Conservation (phyloP, 2,797 vertebrate species). For the Pitangus sulphuratus region DNA sequence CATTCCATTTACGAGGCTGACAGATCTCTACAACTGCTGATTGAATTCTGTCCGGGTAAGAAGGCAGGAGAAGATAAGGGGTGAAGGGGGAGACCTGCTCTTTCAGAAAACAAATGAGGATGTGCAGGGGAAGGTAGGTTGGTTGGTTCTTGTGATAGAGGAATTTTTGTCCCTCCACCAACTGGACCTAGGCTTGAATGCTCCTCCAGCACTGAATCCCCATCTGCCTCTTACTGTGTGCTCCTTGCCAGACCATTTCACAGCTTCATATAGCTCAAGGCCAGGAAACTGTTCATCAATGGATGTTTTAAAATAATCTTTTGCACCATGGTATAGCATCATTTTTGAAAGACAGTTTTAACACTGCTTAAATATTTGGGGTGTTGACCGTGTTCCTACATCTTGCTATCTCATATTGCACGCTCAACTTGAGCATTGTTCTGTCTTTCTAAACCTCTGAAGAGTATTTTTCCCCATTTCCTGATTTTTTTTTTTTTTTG, state of each 20-base stretch:
- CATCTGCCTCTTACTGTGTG: neutral
- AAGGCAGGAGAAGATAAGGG: neutral
- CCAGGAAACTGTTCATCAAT: neutral
- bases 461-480: neutral
- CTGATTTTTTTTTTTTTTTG: neutral
- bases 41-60: neutral
- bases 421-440: neutral
- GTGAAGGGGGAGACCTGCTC: neutral
- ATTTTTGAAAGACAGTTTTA: neutral
- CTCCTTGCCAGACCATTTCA: slow-evolving; percentile 40
- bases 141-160: neutral
- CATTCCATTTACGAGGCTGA: neutral
- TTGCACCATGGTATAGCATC: neutral
- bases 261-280: slow-evolving; percentile 13
- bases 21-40: neutral
- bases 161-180: slow-evolving; percentile 11
- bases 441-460: neutral
- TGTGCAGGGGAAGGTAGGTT: neutral
- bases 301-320: neutral
- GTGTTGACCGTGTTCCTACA: neutral
- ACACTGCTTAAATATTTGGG: neutral
- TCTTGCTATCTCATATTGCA: neutral
- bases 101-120: neutral
- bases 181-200: neutral
- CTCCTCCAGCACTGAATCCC: slow-evolving; percentile 32